Evolutionary conservation across 2,113 vertebrate genomes (phyloP).

Genomic region (Jaculus jaculus): DNA sequence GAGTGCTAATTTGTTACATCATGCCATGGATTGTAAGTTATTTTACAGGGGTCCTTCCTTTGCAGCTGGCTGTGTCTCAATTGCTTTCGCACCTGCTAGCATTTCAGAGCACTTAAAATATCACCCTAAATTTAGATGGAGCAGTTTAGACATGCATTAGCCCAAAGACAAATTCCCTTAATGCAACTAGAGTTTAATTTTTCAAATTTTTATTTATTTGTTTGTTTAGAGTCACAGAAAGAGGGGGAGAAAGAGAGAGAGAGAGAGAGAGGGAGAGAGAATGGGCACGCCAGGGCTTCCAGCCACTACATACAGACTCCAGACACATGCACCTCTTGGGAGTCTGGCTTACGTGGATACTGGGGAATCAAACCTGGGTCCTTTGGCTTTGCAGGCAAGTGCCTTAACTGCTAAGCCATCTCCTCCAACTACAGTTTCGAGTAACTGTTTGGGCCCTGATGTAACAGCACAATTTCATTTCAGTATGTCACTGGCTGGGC

Average conservation of each 20-base stretch:
- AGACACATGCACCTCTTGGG: too few species aligned
- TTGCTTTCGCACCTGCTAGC: slow-evolving; percentile 36
- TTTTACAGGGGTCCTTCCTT: slow-evolving; percentile 63
- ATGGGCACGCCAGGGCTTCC: too few species aligned
- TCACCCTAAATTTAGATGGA: slow-evolving; percentile 59
- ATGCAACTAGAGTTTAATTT: slow-evolving; percentile 1
- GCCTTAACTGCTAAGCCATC: too few species aligned
- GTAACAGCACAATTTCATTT: background rate
- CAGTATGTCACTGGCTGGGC: background rate
- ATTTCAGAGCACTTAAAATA: slow-evolving; percentile 64
- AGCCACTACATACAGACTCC: too few species aligned
- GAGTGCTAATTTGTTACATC: slow-evolving; percentile 37
- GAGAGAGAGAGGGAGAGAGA: background rate
- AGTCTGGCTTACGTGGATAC: too few species aligned
- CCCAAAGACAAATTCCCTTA: slow-evolving; percentile 43
- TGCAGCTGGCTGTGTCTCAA: slow-evolving; percentile 53
- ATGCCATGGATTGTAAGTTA: background rate
- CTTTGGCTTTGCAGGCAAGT: too few species aligned
- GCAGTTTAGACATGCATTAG: slow-evolving; percentile 13
- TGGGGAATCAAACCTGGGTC: too few species aligned
- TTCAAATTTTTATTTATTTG: too few species aligned
- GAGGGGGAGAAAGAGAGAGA: too few species aligned
- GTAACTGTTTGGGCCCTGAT: background rate
- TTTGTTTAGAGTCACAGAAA: background rate
- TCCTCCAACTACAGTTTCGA: too few species aligned